Evolutionary conservation across 2,113 vertebrate genomes (phyloP).

Genomic region (Polypterus bichir): DNA sequence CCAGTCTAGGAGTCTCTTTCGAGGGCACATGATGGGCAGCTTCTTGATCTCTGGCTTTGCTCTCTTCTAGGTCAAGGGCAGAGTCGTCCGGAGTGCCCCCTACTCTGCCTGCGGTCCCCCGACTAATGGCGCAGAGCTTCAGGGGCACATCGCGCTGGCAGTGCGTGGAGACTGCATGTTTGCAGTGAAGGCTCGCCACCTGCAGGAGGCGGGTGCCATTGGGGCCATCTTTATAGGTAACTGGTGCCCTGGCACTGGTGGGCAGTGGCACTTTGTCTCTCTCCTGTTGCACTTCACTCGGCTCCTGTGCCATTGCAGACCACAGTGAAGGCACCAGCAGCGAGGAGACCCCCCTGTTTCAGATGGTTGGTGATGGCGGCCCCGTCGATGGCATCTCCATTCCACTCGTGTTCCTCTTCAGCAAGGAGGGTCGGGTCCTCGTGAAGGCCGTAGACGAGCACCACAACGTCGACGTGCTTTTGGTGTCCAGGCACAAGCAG

Average conservation of each 20-base stretch:
- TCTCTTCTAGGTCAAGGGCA: slow-evolving; percentile 47
- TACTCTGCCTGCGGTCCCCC: slow-evolving; percentile 50
- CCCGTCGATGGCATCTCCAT: slow-evolving; percentile 45
- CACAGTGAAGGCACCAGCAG: slow-evolving; percentile 53
- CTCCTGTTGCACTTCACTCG: not conserved
- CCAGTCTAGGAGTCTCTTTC: not conserved
- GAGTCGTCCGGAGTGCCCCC: slow-evolving; percentile 42
- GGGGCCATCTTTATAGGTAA: slow-evolving; percentile 61
- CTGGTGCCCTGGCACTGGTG: not conserved
- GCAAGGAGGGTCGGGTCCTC: slow-evolving; percentile 46
- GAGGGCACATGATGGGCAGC: not conserved
- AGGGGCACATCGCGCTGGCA: slow-evolving; percentile 43
- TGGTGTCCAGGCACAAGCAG: slow-evolving; percentile 48
- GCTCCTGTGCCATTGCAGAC: slow-evolving; percentile 29
- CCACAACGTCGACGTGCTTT: slow-evolving; percentile 52
- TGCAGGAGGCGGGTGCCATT: slow-evolving; percentile 50
- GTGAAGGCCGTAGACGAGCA: slow-evolving; percentile 47
- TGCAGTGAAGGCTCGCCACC: slow-evolving; percentile 49
- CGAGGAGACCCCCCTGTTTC: slow-evolving; percentile 54
- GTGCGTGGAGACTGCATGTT: slow-evolving; percentile 64
- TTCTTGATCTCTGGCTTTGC: not conserved
- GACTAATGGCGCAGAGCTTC: slow-evolving; percentile 38
- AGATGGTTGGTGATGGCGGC: slow-evolving; percentile 63
- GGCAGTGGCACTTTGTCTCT: not conserved
- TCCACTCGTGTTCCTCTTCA: slow-evolving; percentile 58